phyloP scores from a whole-genome alignment of 2,113 vertebrate genomes.

The Chauna torquata region DNA sequence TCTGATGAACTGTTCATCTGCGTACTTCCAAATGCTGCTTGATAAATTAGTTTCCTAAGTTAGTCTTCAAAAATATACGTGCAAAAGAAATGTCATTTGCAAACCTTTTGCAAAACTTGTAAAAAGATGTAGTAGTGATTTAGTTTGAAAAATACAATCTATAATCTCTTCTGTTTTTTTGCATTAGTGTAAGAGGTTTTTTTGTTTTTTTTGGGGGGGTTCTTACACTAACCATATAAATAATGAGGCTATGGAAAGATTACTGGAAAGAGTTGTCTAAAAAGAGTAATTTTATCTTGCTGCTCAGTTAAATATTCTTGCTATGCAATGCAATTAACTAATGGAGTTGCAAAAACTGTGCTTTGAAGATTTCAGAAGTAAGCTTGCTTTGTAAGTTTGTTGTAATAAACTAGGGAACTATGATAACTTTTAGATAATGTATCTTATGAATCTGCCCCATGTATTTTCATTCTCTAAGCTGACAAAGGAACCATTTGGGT shows the following conservation, averaged over 20 bases:
- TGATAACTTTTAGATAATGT: neutral
- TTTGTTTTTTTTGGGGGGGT: neutral
- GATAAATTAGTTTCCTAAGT: neutral
- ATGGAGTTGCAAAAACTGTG: neutral
- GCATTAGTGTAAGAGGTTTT: neutral
- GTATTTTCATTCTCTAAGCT: neutral
- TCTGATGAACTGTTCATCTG: neutral
- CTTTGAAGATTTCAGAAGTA: neutral
- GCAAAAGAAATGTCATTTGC: neutral
- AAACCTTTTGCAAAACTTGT: neutral
- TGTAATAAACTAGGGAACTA: neutral
- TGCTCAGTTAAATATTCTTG: neutral
- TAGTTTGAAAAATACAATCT: neutral
- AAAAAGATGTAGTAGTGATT: neutral
- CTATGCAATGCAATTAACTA: neutral
- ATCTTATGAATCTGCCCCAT: neutral
- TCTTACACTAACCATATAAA: neutral
- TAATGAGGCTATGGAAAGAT: neutral
- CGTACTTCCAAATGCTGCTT: neutral
- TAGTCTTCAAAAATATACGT: neutral
- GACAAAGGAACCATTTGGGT: neutral
- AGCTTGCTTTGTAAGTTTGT: neutral
- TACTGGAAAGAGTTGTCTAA: neutral
- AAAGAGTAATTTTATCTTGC: neutral
- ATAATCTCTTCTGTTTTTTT: neutral